A percentile compares a stretch with the other conserved stretches of the same genome.
These are phyloP conservation scores for Hesperia comma DNA, from an alignment of 2,888 invertebrate genomes.

Conservation along the genomic window DNA sequence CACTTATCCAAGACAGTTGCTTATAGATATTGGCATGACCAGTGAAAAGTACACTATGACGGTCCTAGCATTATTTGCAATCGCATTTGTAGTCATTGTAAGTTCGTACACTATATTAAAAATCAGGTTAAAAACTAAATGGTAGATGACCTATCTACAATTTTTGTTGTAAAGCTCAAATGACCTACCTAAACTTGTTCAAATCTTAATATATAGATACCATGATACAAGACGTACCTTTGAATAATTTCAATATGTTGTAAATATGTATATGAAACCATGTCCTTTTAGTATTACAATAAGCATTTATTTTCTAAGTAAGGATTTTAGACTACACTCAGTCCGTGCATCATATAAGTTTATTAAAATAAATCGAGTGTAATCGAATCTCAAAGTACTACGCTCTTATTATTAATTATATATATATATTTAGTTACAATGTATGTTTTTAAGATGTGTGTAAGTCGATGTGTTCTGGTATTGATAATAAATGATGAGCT, in stretches of 20 bases:
- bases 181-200: conserved; percentile 12
- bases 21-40: conserved; percentile 89
- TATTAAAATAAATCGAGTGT: no score
- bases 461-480: no score
- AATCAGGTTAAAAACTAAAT: conserved; percentile 84
- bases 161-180: conserved; percentile 25
- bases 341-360: no score
- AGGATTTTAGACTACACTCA: no score
- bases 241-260: no score
- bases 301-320: not conserved
- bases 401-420: no score
- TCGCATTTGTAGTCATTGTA: conserved; percentile 86
- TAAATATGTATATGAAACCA: no score
- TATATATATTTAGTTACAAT: no score
- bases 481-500: no score
- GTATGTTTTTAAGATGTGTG: no score
- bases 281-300: not conserved
- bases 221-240: no score
- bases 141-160: conserved; percentile 52
- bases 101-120: conserved; percentile 87
- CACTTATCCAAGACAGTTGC: conserved; percentile 87
- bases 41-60: conserved; percentile 87
- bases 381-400: no score
- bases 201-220: not conserved
- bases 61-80: conserved; percentile 85